A percentile compares a stretch with the other conserved stretches of the same genome.
phyloP scores from a whole-genome alignment of 2,797 vertebrate species.

The Gadopsis marmoratus region DNA sequence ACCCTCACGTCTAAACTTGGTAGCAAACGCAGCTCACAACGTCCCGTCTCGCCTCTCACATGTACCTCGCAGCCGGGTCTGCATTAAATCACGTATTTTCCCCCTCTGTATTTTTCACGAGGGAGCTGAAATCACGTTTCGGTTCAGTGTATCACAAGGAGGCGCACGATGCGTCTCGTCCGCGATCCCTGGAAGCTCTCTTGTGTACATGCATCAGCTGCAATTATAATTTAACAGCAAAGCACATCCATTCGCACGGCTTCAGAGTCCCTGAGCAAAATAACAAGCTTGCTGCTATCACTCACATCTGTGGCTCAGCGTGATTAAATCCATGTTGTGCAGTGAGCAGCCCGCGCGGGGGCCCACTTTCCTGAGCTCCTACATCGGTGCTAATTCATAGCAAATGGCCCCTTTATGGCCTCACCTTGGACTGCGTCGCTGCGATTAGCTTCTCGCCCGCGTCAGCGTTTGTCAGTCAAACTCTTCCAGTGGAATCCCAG shows the following conservation, averaged over 20 bases:
- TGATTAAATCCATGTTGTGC: slow-evolving; percentile 77
- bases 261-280: slow-evolving; percentile 77
- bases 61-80: not conserved
- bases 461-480: slow-evolving; percentile 66
- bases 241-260: slow-evolving; percentile 73
- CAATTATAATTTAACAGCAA: slow-evolving; percentile 84
- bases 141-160: slow-evolving; percentile 59
- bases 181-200: slow-evolving; percentile 64
- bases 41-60: slow-evolving; percentile 9
- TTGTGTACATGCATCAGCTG: slow-evolving; percentile 80
- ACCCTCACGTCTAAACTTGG: slow-evolving; percentile 22
- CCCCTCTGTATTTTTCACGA: slow-evolving; percentile 41
- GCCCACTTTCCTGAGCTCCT: slow-evolving; percentile 59
- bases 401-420: slow-evolving; percentile 70
- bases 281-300: slow-evolving; percentile 77
- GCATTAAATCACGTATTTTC: slow-evolving; percentile 41
- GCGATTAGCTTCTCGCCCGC: slow-evolving; percentile 57
- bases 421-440: slow-evolving; percentile 55
- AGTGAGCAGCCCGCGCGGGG: slow-evolving; percentile 45
- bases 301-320: slow-evolving; percentile 77
- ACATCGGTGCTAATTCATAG: slow-evolving; percentile 69
- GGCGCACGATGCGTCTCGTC: slow-evolving; percentile 45
- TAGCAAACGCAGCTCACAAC: slow-evolving; percentile 14
- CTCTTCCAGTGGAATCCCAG: slow-evolving; percentile 46
- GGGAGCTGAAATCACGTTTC: slow-evolving; percentile 69